Percentiles rank a stretch among this genome's conserved stretches.
Evolutionary conservation across 2,888 invertebrate genomes (phyloP).

Genomic region (Tetragonisca angustula): DNA sequence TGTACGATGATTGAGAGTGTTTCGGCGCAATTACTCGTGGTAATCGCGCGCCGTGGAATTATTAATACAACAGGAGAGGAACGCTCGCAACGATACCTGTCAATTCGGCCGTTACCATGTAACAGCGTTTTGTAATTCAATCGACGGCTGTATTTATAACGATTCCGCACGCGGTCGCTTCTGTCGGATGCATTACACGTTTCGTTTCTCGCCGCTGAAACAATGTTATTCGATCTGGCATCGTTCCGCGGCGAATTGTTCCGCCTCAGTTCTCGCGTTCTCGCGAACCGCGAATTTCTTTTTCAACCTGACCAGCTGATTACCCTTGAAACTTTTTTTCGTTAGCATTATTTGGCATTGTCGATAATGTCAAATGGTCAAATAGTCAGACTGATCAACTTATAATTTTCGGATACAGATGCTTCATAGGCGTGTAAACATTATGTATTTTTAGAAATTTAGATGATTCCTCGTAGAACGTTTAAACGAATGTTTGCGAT

Average conservation of each 20-base stretch:
- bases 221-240: neutral
- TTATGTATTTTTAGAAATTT: no score
- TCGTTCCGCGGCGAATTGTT: neutral
- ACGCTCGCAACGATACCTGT: constrained; percentile 6
- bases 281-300: no score
- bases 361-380: no score
- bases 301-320: no score
- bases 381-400: no score
- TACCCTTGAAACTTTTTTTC: no score
- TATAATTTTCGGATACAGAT: no score
- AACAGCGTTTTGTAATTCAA: constrained; percentile 17
- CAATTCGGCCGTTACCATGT: neutral
- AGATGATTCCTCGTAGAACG: no score
- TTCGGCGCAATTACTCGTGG: constrained; percentile 6
- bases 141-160: neutral
- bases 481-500: no score
- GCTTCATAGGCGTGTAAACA: no score
- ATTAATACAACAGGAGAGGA: constrained; percentile 7
- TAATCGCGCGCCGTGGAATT: constrained; percentile 14
- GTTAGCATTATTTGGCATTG: no score
- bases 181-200: neutral
- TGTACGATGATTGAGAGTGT: neutral
- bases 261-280: neutral
- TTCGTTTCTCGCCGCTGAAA: neutral
- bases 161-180: neutral